Evolutionary conservation across 2,888 invertebrate genomes (phyloP).

Genomic region (Cremastinae sp.): DNA sequence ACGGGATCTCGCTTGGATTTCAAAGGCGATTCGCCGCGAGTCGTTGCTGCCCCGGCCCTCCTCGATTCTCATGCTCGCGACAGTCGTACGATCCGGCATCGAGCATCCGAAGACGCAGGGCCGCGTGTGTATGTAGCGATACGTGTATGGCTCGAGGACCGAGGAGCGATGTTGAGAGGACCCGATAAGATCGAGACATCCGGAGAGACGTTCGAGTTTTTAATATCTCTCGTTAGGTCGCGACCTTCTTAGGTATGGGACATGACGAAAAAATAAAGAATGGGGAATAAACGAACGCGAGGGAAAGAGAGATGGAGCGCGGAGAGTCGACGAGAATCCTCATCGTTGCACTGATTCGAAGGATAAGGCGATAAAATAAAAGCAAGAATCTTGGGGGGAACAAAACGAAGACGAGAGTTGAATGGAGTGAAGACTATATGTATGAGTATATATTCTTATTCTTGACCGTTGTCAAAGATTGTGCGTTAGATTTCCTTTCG

Average conservation of each 20-base stretch:
- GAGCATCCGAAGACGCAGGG: conserved; percentile 22
- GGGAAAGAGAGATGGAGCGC: conserved; percentile 23
- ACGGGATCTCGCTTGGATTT: conserved; percentile 61
- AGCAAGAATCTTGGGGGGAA: conserved; percentile 18
- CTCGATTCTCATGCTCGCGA: conserved; percentile 7
- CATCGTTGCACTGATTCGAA: conserved; percentile 44
- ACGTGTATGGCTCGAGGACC: conserved; percentile 12
- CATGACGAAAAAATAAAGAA: conserved; percentile 10
- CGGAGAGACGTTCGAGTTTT: conserved; percentile 67
- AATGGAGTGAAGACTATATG: no score
- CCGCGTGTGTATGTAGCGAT: conserved; percentile 10
- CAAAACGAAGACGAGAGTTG: no score
- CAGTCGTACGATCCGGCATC: conserved; percentile 40
- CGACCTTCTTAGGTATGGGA: conserved; percentile 56
- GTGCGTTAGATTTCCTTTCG: no score
- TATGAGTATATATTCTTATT: no score
- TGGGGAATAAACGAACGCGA: no score
- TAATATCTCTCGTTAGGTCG: conserved; percentile 63
- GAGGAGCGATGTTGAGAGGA: conserved; percentile 50
- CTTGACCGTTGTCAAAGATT: no score
- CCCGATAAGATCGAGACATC: conserved; percentile 60
- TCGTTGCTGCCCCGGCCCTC: conserved; percentile 22
- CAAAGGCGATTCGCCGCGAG: conserved; percentile 60
- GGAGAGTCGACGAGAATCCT: conserved; percentile 52
- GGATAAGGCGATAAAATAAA: conserved; percentile 32